Evolutionary conservation across 2,888 invertebrate genomes (phyloP).

Genomic region (Schizaphis graminum): DNA sequence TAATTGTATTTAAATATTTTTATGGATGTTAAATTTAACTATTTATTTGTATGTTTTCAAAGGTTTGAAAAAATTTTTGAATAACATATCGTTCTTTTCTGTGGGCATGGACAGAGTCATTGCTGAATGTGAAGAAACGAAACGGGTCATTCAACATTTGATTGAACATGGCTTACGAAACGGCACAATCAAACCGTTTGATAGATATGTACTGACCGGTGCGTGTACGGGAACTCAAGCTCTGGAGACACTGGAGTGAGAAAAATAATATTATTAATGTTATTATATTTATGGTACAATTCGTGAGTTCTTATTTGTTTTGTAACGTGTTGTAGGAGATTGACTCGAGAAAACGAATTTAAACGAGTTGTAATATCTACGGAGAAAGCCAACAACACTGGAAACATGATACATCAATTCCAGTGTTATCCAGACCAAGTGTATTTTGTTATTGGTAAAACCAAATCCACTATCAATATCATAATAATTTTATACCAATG

Average conservation of each 20-base stretch:
- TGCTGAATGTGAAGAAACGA: background rate
- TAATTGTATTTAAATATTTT: background rate
- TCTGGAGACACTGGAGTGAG: constrained; percentile 13
- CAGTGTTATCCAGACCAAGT: constrained; percentile 19
- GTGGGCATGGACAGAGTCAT: constrained; percentile 9
- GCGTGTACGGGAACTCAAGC: constrained; percentile 20
- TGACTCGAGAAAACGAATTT: constrained; percentile 10
- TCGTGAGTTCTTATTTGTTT: background rate
- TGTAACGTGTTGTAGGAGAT: background rate
- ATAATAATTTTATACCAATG: background rate
- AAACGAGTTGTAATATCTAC: constrained; percentile 31
- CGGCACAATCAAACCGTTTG: constrained; percentile 33
- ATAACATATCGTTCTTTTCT: constrained; percentile 32
- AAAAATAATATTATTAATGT: background rate
- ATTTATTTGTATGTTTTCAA: background rate
- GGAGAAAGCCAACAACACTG: background rate
- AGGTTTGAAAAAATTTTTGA: constrained; percentile 45
- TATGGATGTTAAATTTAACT: background rate
- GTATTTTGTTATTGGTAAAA: constrained; percentile 41
- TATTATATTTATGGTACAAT: background rate
- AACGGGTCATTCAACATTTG: background rate
- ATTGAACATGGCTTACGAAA: background rate
- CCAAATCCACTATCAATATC: background rate
- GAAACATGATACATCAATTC: background rate
- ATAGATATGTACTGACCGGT: background rate